phyloP scores from a whole-genome alignment of 2,113 vertebrate genomes.

The Forbesichthys agassizii region DNA sequence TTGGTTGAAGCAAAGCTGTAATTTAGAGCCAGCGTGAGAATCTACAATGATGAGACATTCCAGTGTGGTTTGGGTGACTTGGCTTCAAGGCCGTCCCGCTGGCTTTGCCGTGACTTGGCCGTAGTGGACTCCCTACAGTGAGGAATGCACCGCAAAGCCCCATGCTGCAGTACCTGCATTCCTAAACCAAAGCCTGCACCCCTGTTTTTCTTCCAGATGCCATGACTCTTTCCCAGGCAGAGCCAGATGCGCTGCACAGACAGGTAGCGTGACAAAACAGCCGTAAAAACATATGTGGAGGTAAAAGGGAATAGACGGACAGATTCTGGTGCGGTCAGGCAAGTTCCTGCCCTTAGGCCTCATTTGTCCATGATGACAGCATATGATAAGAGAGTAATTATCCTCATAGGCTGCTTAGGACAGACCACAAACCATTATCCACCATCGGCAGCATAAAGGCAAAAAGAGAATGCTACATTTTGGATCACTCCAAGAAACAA shows the following conservation, averaged over 20 bases:
- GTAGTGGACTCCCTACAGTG: conserved; percentile 38
- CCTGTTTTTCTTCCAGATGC: conserved; percentile 59
- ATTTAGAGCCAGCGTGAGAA: conserved; percentile 55
- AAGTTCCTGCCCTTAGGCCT: conserved; percentile 23
- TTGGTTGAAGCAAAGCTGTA: conserved; percentile 38
- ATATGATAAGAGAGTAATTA: conserved; percentile 32
- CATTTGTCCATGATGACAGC: conserved; percentile 36
- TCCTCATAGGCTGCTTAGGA: conserved; percentile 1
- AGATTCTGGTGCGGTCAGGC: conserved; percentile 23
- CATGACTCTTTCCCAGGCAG: conserved; percentile 42
- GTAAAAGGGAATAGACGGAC: conserved; percentile 32
- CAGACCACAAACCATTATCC: conserved; percentile 14
- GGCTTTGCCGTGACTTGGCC: conserved; percentile 36
- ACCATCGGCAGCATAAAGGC: conserved; percentile 11
- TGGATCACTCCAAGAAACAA: background rate
- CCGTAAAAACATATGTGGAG: conserved; percentile 30
- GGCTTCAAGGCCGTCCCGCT: conserved; percentile 36
- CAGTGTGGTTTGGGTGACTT: conserved; percentile 58
- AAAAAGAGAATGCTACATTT: conserved; percentile 16
- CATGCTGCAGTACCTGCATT: conserved; percentile 67
- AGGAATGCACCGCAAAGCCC: conserved; percentile 65
- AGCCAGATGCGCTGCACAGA: conserved; percentile 27
- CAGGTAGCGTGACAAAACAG: conserved; percentile 35
- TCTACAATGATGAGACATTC: conserved; percentile 65
- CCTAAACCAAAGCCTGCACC: conserved; percentile 44